phyloP scores from a whole-genome alignment of 2,888 invertebrate species.

The Cheilosia vulpina region DNA sequence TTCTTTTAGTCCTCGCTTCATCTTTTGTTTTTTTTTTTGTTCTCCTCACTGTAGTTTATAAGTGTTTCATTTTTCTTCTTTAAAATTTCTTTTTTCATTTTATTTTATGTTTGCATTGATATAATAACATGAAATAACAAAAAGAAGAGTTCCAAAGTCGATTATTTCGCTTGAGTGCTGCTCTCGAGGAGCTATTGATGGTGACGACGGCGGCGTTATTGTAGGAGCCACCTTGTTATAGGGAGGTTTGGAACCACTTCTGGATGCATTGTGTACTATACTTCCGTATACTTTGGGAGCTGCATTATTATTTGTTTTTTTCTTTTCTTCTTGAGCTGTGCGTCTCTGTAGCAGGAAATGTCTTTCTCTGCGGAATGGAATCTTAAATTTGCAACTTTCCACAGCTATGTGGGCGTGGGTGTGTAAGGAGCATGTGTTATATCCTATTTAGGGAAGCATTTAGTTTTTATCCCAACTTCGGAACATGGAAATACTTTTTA shows the following conservation, averaged over 20 bases:
- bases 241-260: constrained; percentile 27
- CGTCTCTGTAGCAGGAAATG: constrained; percentile 39
- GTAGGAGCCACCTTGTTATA: constrained; percentile 16
- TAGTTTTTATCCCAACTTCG: constrained; percentile 3
- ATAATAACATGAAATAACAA: constrained; percentile 64
- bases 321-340: constrained; percentile 11
- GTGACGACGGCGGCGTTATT: constrained; percentile 38
- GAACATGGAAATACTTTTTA: constrained; percentile 62
- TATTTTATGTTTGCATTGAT: constrained; percentile 62
- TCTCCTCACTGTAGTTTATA: constrained; percentile 25
- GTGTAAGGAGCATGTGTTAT: neutral
- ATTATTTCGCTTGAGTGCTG: constrained; percentile 71
- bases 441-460: constrained; percentile 19
- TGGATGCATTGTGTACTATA: constrained; percentile 40
- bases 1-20: constrained; percentile 23
- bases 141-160: constrained; percentile 66
- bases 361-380: constrained; percentile 29
- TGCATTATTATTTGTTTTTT: neutral
- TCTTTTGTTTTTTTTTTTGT: neutral
- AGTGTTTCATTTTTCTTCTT: constrained; percentile 51
- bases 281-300: constrained; percentile 16
- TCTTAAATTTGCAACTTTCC: constrained; percentile 31
- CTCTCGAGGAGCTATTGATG: constrained; percentile 39
- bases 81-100: constrained; percentile 5
- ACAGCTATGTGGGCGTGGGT: neutral